phyloP scores from a whole-genome alignment of 2,113 vertebrate genomes.

The Delphinus delphis region DNA sequence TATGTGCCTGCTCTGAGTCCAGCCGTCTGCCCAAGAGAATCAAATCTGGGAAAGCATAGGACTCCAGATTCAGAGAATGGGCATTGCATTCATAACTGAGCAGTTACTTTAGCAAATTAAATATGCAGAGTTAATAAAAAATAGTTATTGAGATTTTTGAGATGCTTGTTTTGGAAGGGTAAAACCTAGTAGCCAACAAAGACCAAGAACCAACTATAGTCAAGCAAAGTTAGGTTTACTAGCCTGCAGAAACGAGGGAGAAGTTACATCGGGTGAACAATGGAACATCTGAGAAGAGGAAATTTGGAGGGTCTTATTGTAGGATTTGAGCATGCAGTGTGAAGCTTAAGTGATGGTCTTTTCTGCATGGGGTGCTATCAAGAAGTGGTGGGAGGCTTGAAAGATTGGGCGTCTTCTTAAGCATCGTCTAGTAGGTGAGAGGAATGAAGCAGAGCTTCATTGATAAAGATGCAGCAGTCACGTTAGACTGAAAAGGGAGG shows the following conservation, averaged over 20 bases:
- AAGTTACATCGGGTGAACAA: too few relatives aligned
- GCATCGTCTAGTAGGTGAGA: neutral
- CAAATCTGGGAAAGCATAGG: neutral
- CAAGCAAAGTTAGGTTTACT: neutral
- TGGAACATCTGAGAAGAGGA: neutral
- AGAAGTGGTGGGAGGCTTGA: neutral
- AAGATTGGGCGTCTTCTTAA: neutral
- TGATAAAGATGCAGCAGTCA: neutral
- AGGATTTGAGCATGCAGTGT: neutral
- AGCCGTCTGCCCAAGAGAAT: neutral
- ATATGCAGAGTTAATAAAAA: neutral
- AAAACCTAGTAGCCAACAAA: neutral
- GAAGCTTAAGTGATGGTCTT: neutral
- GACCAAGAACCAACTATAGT: neutral
- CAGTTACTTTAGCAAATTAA: neutral
- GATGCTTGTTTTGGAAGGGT: neutral
- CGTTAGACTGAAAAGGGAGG: neutral
- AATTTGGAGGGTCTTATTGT: neutral
- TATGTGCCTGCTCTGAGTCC: neutral
- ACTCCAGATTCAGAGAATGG: neutral
- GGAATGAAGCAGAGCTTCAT: neutral
- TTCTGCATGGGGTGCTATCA: neutral
- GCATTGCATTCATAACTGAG: constrained; percentile 7
- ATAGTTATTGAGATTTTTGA: neutral
- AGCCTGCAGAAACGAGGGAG: neutral